phyloP scores from a whole-genome alignment of 2,888 invertebrate species.

The Trypoxylon attenuatum region DNA sequence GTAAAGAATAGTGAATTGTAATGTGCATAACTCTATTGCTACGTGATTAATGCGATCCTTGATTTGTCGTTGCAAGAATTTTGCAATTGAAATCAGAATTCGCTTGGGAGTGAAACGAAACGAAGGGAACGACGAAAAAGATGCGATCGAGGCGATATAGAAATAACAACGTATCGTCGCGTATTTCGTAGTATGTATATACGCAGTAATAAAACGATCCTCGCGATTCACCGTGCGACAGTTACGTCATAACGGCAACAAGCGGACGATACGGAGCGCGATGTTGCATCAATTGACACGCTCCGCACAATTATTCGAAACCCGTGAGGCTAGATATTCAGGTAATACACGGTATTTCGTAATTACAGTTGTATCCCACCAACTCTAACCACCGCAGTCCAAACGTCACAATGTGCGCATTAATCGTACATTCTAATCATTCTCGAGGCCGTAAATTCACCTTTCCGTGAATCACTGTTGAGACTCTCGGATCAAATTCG shows the following conservation, averaged over 20 bases:
- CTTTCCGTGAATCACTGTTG: conserved; percentile 1
- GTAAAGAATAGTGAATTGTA: no score
- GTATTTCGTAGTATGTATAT: neutral
- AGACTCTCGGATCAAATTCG: no score
- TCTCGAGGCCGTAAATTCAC: conserved; percentile 2
- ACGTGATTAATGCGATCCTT: no score
- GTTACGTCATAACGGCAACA: conserved; percentile 38
- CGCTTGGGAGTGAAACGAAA: no score
- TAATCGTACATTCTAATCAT: conserved; percentile 2
- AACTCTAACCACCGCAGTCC: conserved; percentile 1
- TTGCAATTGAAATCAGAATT: no score
- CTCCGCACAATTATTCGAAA: conserved; percentile 33
- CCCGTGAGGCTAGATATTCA: conserved; percentile 1
- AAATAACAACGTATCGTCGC: no score
- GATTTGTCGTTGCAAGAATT: no score
- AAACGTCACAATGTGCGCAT: conserved; percentile 4
- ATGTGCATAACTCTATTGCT: no score
- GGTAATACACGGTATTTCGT: neutral
- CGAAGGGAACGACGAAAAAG: no score
- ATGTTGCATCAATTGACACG: conserved; percentile 34
- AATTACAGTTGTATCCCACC: neutral
- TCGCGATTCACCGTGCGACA: neutral
- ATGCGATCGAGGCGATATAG: no score
- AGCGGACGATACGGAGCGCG: conserved; percentile 9
- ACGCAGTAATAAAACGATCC: neutral